phyloP scores from a whole-genome alignment of 2,797 vertebrate species.

The Molossus molossus region DNA sequence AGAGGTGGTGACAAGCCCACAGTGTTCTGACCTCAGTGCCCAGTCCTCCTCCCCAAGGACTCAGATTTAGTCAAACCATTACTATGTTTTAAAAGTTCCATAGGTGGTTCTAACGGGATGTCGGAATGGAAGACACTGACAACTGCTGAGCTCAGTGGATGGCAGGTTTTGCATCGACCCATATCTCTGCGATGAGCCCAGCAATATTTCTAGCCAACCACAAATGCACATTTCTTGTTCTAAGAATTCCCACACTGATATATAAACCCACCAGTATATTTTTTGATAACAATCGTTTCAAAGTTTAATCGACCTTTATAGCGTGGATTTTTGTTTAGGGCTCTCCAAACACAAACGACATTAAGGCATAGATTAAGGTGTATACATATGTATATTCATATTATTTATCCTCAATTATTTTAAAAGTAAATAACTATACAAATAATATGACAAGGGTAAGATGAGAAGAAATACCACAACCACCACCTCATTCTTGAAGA shows the following conservation, averaged over 20 bases:
- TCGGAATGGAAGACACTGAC: background rate
- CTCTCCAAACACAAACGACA: background rate
- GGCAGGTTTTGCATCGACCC: accelerated
- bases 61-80: background rate
- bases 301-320: background rate
- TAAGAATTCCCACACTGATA: background rate
- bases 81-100: background rate
- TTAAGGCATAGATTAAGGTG: background rate
- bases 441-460: background rate
- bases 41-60: background rate
- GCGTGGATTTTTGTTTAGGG: background rate
- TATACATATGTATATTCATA: no score
- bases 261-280: background rate
- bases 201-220: background rate
- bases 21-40: background rate
- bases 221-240: background rate
- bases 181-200: background rate
- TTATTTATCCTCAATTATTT: background rate
- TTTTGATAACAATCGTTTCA: background rate
- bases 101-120: background rate
- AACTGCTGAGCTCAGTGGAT: background rate
- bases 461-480: background rate
- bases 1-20: background rate
- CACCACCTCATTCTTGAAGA: background rate
- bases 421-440: background rate